A percentile compares a stretch with the other conserved stretches of the same genome.
Conservation (phyloP, 2,797 vertebrate species). For the Macrochelys suwanniensis region DNA sequence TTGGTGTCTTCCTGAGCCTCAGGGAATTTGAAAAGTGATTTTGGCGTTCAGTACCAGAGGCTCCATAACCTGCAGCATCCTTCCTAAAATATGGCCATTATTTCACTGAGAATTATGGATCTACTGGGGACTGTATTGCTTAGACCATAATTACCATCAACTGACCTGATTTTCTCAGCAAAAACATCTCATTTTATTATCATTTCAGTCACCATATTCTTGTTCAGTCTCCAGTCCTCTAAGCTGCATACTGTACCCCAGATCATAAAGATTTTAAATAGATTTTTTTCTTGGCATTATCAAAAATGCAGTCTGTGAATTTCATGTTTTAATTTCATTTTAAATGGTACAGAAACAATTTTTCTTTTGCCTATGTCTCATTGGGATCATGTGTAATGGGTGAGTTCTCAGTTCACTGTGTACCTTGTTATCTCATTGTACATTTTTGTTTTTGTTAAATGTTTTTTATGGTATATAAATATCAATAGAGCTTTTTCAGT, state of each 20-base stretch:
- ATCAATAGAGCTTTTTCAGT: neutral
- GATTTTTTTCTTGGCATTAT: slow-evolving; percentile 7
- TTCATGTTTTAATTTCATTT: neutral
- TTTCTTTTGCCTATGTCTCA: neutral
- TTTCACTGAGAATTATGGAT: neutral
- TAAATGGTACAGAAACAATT: neutral
- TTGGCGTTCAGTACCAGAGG: neutral
- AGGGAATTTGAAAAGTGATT: neutral
- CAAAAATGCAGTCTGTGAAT: slow-evolving; percentile 37
- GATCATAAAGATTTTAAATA: slow-evolving; percentile 10
- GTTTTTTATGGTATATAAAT: neutral
- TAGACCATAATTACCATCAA: neutral
- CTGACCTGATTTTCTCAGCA: neutral
- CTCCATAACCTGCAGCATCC: neutral
- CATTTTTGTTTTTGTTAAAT: neutral
- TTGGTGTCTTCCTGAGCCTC: neutral
- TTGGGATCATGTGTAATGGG: neutral
- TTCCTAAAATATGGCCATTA: neutral
- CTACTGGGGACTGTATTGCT: neutral
- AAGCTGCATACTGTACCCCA: slow-evolving; percentile 26
- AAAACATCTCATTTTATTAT: neutral
- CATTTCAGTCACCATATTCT: neutral
- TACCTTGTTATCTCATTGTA: neutral
- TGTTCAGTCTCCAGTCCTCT: neutral
- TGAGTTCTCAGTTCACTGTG: neutral